Base-by-base conservation (phyloP, 1,140 invertebrate genomes). In the Tetramorium parvispinum region DNA sequence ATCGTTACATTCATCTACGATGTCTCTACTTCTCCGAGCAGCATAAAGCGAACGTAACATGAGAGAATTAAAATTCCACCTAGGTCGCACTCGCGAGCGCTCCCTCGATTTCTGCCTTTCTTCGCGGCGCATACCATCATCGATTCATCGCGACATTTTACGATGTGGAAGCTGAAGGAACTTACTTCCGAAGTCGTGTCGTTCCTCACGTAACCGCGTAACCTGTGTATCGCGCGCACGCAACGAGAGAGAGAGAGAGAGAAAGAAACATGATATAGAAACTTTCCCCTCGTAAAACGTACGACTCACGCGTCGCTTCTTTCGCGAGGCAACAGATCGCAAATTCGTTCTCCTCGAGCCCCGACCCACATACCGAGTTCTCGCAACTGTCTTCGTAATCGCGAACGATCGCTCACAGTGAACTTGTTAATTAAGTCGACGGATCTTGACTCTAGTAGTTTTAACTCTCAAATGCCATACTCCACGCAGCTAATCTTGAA, bases 91-190 rank as follows among this genome's bases (percentile, higher is more conserved):
- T 78, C 43, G 18, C 43, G 61, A 43, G 6, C 63, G 7, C 21
- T 81, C 2, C 32, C 32, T 68, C 32, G n/a, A 40, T 68, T 53
- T 46, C 13, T 37, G 13, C n/a, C 16, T 70, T 70, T 70, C 49
- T 24, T 81, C 32, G n/a, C 32, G 32, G 32, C 32, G 32, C 46
- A 40, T 49, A 85, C n/a, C 40, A 46, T 5, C 57, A 65, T 71
- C 68, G 87, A 86, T 75, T 85, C 66, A 61, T 77, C 63, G 32
- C 40, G 66, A 32, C 40, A 75, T 55, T 65, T 65, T 57, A 53
- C 81, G 27, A 57, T 53, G 59, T 81, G 46, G 63, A 81, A 81
- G 16, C 37, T 57, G 53, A 70, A 81, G 63, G 46, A 55, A 37
- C 63, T 70, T 27, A 43, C 78, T 81, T 81, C 65, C 65, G 65